Percentiles rank a stretch among this genome's conserved stretches.
Conservation (phyloP, 2,113 vertebrate genomes). For the Sarotherodon lohbergeri region DNA sequence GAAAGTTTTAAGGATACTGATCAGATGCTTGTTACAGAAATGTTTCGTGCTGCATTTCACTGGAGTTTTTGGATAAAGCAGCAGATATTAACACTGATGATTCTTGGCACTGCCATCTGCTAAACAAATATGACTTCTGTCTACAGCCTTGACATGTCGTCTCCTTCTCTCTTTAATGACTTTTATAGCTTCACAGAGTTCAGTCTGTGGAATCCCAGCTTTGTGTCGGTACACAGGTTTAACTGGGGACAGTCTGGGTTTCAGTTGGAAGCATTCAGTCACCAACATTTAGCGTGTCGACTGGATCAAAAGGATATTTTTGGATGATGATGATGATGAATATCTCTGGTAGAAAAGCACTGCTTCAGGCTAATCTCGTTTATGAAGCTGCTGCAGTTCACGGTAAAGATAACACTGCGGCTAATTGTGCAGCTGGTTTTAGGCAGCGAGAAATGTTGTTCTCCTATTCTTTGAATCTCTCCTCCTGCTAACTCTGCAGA, state of each 20-base stretch:
- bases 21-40: not conserved
- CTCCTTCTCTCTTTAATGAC: accelerated
- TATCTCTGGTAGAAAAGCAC: not conserved
- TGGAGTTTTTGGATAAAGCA: not conserved
- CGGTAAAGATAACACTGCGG: not conserved
- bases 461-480: not conserved
- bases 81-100: not conserved
- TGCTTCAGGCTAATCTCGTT: not conserved
- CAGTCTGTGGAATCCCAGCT: not conserved
- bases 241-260: not conserved
- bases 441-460: not conserved
- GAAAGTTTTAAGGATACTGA: not conserved
- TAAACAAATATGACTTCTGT: not conserved
- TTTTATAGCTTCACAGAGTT: not conserved
- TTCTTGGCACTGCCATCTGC: not conserved
- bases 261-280: not conserved
- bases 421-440: not conserved
- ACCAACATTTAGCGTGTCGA: not conserved
- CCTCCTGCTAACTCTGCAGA: slow-evolving; percentile 25
- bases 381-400: not conserved
- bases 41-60: not conserved
- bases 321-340: not conserved
- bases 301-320: not conserved
- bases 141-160: not conserved
- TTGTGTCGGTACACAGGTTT: not conserved